A percentile compares a stretch with the other conserved stretches of the same genome.
Evolutionary conservation across 1,140 invertebrate species (phyloP).

Genomic region (Bombus consobrinus): DNA sequence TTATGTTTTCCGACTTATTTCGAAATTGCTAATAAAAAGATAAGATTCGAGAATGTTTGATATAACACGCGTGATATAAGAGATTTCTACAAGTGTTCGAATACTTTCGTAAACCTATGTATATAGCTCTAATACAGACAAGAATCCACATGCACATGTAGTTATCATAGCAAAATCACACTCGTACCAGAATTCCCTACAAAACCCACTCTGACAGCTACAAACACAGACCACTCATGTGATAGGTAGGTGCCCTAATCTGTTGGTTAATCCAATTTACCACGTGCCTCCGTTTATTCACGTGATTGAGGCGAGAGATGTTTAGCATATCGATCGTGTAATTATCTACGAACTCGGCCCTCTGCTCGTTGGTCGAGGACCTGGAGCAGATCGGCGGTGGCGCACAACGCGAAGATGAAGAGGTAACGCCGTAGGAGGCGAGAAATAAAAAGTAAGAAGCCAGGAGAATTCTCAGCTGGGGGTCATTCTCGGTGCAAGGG

Average conservation of each 20-base stretch:
- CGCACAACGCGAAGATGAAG: constrained; percentile 70
- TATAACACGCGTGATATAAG: too few species aligned
- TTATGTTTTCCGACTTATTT: too few species aligned
- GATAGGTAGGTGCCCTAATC: background rate
- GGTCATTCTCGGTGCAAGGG: constrained; percentile 69
- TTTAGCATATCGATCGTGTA: constrained; percentile 71
- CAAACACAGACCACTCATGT: constrained; percentile 20
- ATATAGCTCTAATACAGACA: too few species aligned
- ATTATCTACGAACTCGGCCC: constrained; percentile 56
- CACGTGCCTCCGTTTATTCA: constrained; percentile 61
- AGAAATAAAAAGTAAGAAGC: constrained; percentile 73
- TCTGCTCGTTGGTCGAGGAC: background rate
- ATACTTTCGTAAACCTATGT: too few species aligned
- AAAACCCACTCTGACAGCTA: background rate
- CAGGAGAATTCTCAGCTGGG: constrained; percentile 72
- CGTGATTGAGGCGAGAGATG: constrained; percentile 64
- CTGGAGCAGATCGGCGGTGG: background rate
- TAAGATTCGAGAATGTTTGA: too few species aligned
- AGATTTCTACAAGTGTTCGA: too few species aligned
- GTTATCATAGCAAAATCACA: background rate
- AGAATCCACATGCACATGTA: too few species aligned
- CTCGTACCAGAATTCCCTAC: background rate
- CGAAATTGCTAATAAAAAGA: too few species aligned
- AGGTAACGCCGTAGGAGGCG: constrained; percentile 77
- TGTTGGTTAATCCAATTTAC: constrained; percentile 51